Evolutionary conservation across 2,113 vertebrate species (phyloP), one percentile per base, ranked within the genome.

Genomic region (Clinocottus analis): DNA sequence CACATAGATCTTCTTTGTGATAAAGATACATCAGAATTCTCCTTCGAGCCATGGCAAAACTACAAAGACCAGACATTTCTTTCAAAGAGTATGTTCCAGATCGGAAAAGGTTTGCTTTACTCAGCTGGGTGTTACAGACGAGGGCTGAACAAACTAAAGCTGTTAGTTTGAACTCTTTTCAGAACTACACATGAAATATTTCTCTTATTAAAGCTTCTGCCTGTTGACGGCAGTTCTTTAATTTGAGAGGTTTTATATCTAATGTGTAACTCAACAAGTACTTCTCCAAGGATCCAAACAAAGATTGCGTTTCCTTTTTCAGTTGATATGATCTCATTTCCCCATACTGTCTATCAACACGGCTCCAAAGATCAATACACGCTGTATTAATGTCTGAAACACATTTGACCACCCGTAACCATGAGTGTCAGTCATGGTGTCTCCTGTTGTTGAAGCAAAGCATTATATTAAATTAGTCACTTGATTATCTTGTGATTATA

Each of bases 51-150:
- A 11, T 31, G 41, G n/a, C 29, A 16, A 7, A 21, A 12, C 33
- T 25, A 68, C 60, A 13, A 23, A 23, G 11, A 11, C 33, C 13
- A 56, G 9, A 33, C 75, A n/a, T 66, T 74, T 77, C 33, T 39
- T 33, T 37, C 7, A 25, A 49, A 43, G 7, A 66, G 47, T 14
- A 31, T 67, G 53, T 55, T 56, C 12, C 53, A 41, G 47, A 60
- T 33, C 19, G 5, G 4, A 17, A 27, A 17, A 11, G 19, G 17
- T 37, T 66, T 51, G 58, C 45, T 49, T 59, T 41, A 23, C 21
- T 71, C 29, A 33, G 53, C 61, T 58, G 8, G 25, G 39, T 31
- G 39, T 72, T 58, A 58, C 17, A 58, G 55, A 27, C 29, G 25
- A 51, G n/a, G 3, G 1, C 21, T n/a, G 47, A 51, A n/a, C 47